Evolutionary conservation across 2,797 vertebrate genomes (phyloP).

Genomic region (Lithobates pipiens): DNA sequence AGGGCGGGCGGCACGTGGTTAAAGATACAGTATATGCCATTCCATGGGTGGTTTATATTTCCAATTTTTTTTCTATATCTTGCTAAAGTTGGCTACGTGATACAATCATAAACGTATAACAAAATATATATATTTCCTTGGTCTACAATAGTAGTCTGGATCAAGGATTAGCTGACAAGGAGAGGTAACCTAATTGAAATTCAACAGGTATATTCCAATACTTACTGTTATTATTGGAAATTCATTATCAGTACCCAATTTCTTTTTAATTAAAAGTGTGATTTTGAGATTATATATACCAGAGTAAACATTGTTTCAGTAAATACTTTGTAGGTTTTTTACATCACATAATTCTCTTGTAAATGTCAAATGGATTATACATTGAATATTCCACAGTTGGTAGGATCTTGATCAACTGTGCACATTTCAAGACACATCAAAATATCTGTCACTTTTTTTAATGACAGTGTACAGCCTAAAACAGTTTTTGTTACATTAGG

Average conservation of each 20-base stretch:
- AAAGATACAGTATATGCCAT: too few relatives aligned
- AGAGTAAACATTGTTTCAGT: conserved; percentile 10
- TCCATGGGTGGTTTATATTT: too few relatives aligned
- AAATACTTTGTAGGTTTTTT: conserved; percentile 6
- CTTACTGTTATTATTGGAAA: not conserved
- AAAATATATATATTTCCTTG: too few relatives aligned
- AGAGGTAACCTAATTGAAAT: too few relatives aligned
- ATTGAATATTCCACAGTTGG: not conserved
- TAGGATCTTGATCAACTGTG: conserved; percentile 1
- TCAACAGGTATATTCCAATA: too few relatives aligned
- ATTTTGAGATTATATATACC: not conserved
- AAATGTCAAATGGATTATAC: conserved; percentile 36
- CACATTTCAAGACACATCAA: not conserved
- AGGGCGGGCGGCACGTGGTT: too few relatives aligned
- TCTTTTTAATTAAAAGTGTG: conserved; percentile 6
- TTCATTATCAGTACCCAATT: not conserved
- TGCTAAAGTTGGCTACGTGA: too few relatives aligned
- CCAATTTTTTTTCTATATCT: too few relatives aligned
- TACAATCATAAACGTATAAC: too few relatives aligned
- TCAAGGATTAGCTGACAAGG: too few relatives aligned
- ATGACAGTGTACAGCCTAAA: not conserved
- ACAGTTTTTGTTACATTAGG: too few relatives aligned
- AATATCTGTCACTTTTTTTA: not conserved
- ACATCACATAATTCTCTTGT: conserved; percentile 15
- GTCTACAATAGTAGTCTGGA: too few relatives aligned